Conservation (phyloP, 37 sponge, comb jelly and placozoan genomes). For the Agelas oroides region DNA sequence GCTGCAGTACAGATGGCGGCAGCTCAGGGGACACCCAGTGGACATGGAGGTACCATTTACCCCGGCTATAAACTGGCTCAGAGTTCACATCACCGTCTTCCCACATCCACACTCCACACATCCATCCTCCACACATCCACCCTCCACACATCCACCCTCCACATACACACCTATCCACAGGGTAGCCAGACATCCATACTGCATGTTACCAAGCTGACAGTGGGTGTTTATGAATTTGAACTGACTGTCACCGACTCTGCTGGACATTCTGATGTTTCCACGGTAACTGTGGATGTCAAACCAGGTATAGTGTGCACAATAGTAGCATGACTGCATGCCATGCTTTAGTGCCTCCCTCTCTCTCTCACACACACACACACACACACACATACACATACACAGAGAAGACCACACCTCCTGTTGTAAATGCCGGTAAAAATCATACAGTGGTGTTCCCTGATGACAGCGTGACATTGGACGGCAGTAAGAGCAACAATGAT, state of each 20-base stretch:
- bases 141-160: slow-evolving; percentile 11
- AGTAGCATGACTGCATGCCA: neutral
- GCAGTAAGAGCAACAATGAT: slow-evolving; percentile 72
- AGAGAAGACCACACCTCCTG: slow-evolving; percentile 77
- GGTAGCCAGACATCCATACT: slow-evolving; percentile 12
- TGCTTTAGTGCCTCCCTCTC: neutral
- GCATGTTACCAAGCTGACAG: neutral
- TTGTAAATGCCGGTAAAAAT: slow-evolving; percentile 61
- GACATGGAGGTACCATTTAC: slow-evolving; percentile 35
- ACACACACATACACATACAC: neutral
- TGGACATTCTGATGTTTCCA: slow-evolving; percentile 59
- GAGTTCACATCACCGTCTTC: no score
- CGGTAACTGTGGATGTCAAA: slow-evolving; percentile 69
- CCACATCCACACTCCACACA: neutral
- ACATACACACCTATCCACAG: neutral
- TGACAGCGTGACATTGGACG: slow-evolving; percentile 52
- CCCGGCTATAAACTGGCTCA: no score
- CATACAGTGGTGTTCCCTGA: slow-evolving; percentile 57
- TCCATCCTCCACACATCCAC: no score
- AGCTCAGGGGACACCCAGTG: slow-evolving; percentile 6
- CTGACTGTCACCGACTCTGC: slow-evolving; percentile 80
- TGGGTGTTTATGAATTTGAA: slow-evolving; percentile 35
- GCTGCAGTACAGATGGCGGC: slow-evolving; percentile 50
- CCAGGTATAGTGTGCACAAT: slow-evolving; percentile 41
- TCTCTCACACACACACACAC: no score